A percentile compares a stretch with the other conserved stretches of the same genome.
Conservation (phyloP, 2,797 vertebrate genomes). For the Nasua narica region DNA sequence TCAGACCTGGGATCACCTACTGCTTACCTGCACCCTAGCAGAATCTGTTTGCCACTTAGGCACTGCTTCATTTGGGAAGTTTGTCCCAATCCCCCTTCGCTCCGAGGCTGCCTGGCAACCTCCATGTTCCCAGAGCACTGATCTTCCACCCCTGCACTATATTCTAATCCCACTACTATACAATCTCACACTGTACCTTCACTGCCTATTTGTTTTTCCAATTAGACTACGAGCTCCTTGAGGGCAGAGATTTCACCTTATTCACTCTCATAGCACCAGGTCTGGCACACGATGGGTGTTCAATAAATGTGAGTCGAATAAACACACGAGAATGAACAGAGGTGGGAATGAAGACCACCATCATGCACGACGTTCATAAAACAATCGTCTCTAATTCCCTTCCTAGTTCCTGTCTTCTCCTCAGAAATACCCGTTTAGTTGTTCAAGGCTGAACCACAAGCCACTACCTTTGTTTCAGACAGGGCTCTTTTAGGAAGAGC, state of each 20-base stretch:
- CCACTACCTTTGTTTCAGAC: background rate
- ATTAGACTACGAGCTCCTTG: background rate
- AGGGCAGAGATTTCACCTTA: background rate
- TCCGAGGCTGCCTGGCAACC: background rate
- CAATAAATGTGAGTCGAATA: background rate
- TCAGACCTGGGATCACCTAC: background rate
- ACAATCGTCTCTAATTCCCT: background rate
- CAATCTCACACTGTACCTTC: background rate
- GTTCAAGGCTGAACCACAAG: background rate
- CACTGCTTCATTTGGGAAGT: background rate
- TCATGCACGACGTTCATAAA: background rate
- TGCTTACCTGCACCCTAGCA: background rate
- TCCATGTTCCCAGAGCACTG: background rate
- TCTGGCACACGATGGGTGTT: background rate
- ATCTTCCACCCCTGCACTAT: background rate
- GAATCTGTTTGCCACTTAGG: background rate
- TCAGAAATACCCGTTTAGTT: background rate
- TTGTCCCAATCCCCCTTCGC: background rate
- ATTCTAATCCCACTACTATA: background rate
- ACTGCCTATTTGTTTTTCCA: background rate
- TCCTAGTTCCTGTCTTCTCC: background rate
- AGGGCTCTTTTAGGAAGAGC: background rate
- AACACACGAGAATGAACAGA: background rate
- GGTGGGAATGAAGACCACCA: background rate
- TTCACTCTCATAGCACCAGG: background rate